Evolutionary conservation across 1,140 invertebrate species (phyloP).

Genomic region (Paraescarpia echinospica): DNA sequence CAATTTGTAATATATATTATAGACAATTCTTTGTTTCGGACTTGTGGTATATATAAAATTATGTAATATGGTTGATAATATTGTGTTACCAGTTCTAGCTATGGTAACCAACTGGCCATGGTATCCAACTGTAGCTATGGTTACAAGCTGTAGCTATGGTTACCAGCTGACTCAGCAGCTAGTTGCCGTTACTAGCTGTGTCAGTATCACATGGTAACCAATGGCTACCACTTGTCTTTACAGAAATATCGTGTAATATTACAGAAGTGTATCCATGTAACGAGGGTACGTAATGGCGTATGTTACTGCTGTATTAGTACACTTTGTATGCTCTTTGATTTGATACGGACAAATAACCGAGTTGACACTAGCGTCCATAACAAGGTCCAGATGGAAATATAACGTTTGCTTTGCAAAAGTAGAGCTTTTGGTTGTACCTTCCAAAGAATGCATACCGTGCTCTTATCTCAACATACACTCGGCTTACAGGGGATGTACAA

Average conservation of each 20-base stretch:
- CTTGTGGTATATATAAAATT: no score
- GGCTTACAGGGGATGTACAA: not conserved
- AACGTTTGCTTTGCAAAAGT: not conserved
- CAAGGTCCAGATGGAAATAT: not conserved
- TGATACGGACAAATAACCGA: not conserved
- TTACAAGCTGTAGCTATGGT: not conserved
- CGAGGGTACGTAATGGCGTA: not conserved
- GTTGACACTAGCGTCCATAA: not conserved
- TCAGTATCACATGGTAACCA: not conserved
- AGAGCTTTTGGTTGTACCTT: not conserved
- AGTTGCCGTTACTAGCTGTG: not conserved
- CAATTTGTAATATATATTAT: not conserved
- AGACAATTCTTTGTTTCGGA: not conserved
- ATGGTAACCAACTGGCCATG: no score
- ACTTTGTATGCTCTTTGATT: not conserved
- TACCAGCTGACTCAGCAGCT: not conserved
- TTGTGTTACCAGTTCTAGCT: no score
- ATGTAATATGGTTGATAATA: no score
- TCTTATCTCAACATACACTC: not conserved
- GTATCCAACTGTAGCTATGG: not conserved
- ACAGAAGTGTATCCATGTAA: not conserved
- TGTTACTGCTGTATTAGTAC: not conserved
- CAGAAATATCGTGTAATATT: not conserved
- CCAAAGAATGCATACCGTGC: not conserved
- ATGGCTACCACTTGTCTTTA: not conserved